Base-by-base conservation (phyloP, 2,113 vertebrate species). In the Oreochromis niloticus region DNA sequence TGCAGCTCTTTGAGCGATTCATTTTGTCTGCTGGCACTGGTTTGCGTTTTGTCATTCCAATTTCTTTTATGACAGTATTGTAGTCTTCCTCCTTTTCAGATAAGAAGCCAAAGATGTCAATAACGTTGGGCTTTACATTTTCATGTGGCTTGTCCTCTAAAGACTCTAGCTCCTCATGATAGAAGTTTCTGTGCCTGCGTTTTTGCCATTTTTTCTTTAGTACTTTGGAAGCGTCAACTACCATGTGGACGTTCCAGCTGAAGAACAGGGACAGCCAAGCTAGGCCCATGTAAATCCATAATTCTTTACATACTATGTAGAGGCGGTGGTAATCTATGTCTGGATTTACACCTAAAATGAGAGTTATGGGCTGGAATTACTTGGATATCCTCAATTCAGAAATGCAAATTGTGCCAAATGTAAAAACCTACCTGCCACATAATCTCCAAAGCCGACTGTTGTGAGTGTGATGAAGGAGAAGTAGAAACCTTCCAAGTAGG, bases 161-260 rank as follows among this genome's bases (percentile, higher is more conserved):
- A 3, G 73, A 66, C 9, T 93, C 87, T 5, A 92, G 95, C 7
- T 96, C 96, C 17, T 95, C 95, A 27, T 97, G 94, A n/a, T 96
- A 93, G 22, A 96, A 94, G 32, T 96, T 94, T 86, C 96, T 97
- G 80, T 97, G 96, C 93, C 96, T 96, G 81, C 97, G 97, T 56
- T 97, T 96, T 83, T 97, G 97, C 66, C 98, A 96, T 87, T 98
- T 95, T 94, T 98, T 99, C 96, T 98, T 99, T 4, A 99, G 96
- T 83, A 98, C 98, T 93, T 99, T 98, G 94, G 98, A 97, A 41
- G 98, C 98, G 85, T 98, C 95, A 48, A 99, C 98, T 30, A 99
- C 99, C 99, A 99, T 99, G 96, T 98, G 97, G 86, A 99, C 99
- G 1, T 99, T 99, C 99, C 99, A 99, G 93, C 98, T 99, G 91